Conservation (phyloP, 2,797 vertebrate species). For the Morelia viridis region DNA sequence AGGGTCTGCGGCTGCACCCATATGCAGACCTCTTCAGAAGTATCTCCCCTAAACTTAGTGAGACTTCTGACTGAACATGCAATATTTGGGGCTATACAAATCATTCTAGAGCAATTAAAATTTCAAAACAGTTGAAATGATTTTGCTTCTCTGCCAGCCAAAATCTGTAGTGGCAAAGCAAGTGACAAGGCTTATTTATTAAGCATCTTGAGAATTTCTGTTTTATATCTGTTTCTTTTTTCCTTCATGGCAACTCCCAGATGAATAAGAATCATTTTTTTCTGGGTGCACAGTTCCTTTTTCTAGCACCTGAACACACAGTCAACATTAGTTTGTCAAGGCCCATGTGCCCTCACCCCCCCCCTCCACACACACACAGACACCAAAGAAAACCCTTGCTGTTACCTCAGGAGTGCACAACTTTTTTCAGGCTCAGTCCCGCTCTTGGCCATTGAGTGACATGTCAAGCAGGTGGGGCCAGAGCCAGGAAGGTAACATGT, state of each 20-base stretch:
- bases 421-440: too few relatives aligned
- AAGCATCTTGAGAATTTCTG: conserved; percentile 7
- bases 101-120: neutral
- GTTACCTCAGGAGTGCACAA: too few relatives aligned
- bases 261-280: conserved; percentile 3
- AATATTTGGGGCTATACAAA: neutral
- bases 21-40: neutral
- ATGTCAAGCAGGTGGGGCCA: too few relatives aligned
- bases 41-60: neutral
- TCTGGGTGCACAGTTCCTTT: neutral
- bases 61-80: neutral
- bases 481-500: too few relatives aligned
- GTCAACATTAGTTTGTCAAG: conserved; percentile 18
- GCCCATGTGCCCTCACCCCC: neutral
- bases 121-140: neutral
- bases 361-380: too few relatives aligned
- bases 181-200: neutral
- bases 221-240: conserved; percentile 16
- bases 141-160: conserved; percentile 5
- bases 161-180: conserved; percentile 9
- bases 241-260: neutral
- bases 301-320: neutral
- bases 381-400: too few relatives aligned
- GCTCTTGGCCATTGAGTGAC: too few relatives aligned
- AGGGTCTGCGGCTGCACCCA: neutral